Percentiles rank a stretch among this genome's conserved stretches.
These are phyloP conservation scores for Torymus auratus DNA, from an alignment of 2,888 invertebrate species.

Conservation along the genomic window DNA sequence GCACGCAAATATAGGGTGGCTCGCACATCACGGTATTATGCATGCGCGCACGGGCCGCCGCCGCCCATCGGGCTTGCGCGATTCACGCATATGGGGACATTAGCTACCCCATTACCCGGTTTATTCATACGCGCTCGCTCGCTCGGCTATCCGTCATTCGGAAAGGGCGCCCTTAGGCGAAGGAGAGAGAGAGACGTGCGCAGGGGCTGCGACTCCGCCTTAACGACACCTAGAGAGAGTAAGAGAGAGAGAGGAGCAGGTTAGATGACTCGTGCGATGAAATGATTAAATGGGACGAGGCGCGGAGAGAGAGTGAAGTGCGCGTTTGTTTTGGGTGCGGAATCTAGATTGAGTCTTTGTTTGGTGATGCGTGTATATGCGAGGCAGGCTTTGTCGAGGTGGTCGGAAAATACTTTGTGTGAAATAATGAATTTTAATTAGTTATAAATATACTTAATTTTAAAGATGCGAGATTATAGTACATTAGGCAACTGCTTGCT, in stretches of 20 bases:
- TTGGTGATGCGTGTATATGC: no score
- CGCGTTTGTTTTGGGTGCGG: no score
- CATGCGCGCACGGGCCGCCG: conserved; percentile 63
- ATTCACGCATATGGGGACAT: conserved; percentile 72
- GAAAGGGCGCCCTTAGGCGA: neutral
- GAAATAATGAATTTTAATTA: no score
- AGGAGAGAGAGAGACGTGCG: neutral
- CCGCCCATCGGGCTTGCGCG: conserved; percentile 68
- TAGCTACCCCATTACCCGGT: conserved; percentile 74
- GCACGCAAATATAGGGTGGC: neutral
- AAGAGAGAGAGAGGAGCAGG: neutral
- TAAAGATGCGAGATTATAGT: no score
- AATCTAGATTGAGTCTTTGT: no score
- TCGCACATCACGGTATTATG: conserved; percentile 67
- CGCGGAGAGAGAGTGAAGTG: no score
- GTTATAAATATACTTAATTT: no score
- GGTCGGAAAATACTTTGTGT: no score
- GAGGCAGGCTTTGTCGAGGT: no score
- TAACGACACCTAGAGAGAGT: conserved; percentile 49
- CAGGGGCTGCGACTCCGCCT: conserved; percentile 2
- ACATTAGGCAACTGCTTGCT: no score
- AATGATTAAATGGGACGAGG: conserved; percentile 17
- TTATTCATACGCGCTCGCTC: conserved; percentile 63
- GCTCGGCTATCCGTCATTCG: conserved; percentile 30
- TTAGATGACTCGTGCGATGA: conserved; percentile 22